Base-by-base conservation (phyloP, 2,113 vertebrate species). In the Paraplagusia blochii region DNA sequence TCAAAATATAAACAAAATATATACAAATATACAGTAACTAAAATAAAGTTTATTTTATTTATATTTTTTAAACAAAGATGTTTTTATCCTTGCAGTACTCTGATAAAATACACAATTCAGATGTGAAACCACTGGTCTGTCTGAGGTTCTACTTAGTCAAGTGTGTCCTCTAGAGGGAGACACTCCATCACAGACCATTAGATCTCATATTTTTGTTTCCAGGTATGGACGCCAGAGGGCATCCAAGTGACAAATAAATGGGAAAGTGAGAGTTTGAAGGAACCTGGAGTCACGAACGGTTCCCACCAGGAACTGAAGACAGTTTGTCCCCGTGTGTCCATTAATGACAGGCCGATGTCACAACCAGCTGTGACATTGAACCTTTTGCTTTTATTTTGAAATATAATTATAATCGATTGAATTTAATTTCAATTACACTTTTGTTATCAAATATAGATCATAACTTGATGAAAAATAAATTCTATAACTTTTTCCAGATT, bases 111-210 rank as follows among this genome's bases (percentile, higher is more conserved):
- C 19, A 48, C 36, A 43, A 13, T 29, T 29, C 22, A 49, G 1
- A 5, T 13, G 44, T 34, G 14, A 29, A 29, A 29, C 22, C n/a
- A 59, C 46, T 9, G 13, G 10, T 17, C 43, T 15, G 33, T 38
- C 44, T 9, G 1, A 11, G 46, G 43, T 17, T 50, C 29, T 11
- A 49, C 2, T 44, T 13, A 12, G n/a, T 7, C 0, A 44, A 12
- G 1, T 15, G 22, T 5, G 52, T 46, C 81, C 84, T 77, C 69
- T 36, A 81, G 87, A 72, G 84, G 86, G 84, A 60, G 84, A 81
- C 72, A 72, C 65, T 57, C 44, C 68, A 74, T 69, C 77, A 69
- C 63, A 50, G 59, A 53, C 17, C 44, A 44, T 22, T 10, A 8
- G 10, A 8, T 4, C 18, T 22, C 29, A 42, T 39, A 17, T 19